Conservation (phyloP, 2,888 invertebrate species). For the Blera fallax region DNA sequence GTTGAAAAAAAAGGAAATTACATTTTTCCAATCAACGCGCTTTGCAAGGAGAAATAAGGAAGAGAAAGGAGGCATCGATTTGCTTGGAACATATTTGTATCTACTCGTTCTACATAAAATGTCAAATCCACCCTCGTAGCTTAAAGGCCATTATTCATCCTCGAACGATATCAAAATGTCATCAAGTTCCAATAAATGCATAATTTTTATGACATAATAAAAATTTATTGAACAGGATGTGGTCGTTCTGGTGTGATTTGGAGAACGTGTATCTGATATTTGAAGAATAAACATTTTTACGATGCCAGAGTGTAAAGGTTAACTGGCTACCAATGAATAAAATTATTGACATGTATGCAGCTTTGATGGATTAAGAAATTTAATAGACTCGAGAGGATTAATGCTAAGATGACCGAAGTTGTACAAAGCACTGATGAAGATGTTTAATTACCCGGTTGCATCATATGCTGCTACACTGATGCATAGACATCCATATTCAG, state of each 20-base stretch:
- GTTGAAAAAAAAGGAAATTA: slow-evolving; percentile 55
- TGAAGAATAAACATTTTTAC: background rate
- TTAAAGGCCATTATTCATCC: slow-evolving; percentile 37
- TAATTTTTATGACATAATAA: slow-evolving; percentile 64
- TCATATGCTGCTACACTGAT: too few relatives aligned
- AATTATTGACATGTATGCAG: background rate
- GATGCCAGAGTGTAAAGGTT: slow-evolving; percentile 15
- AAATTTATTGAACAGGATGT: slow-evolving; percentile 57
- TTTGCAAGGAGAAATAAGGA: background rate
- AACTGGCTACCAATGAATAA: slow-evolving; percentile 4
- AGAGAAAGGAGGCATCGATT: background rate
- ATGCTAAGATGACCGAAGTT: too few relatives aligned
- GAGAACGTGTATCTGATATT: background rate
- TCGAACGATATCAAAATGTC: slow-evolving; percentile 45
- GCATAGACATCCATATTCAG: too few relatives aligned
- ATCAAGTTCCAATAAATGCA: slow-evolving; percentile 58
- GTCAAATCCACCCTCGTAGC: slow-evolving; percentile 14
- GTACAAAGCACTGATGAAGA: too few relatives aligned
- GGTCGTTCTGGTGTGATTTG: background rate
- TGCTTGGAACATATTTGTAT: background rate
- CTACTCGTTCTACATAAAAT: background rate
- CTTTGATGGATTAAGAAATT: background rate
- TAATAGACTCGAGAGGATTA: background rate
- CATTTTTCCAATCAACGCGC: slow-evolving; percentile 60
- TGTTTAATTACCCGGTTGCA: too few relatives aligned